Conservation (phyloP, 2,888 invertebrate genomes). For the Furcula furcula region DNA sequence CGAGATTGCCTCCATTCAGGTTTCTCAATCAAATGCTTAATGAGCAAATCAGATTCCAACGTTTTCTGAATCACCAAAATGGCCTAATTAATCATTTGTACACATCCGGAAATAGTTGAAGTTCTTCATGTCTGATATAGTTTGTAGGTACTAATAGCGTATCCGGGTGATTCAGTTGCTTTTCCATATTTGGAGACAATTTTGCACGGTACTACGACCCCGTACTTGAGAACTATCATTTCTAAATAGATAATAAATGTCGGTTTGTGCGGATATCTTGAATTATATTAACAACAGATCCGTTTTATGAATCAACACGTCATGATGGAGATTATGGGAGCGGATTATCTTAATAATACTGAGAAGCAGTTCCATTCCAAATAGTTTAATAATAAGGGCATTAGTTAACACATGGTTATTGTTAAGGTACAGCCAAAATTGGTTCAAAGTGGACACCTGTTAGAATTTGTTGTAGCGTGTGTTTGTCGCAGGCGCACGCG, state of each 20-base stretch:
- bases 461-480: slow-evolving; percentile 60
- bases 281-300: no score
- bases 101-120: slow-evolving; percentile 41
- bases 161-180: slow-evolving; percentile 20
- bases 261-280: no score
- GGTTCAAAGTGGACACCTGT: slow-evolving; percentile 62
- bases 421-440: slow-evolving; percentile 44
- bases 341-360: no score
- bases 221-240: no score
- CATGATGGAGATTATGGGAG: no score
- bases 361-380: no score
- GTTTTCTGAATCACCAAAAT: slow-evolving; percentile 46
- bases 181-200: slow-evolving; percentile 4
- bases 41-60: slow-evolving; percentile 37
- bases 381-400: no score
- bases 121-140: slow-evolving; percentile 39
- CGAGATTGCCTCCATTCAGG: slow-evolving; percentile 41
- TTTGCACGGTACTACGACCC: background rate
- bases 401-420: slow-evolving; percentile 21
- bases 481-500: slow-evolving; percentile 64
- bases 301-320: no score
- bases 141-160: slow-evolving; percentile 27
- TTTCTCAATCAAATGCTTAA: slow-evolving; percentile 47
- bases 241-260: no score
- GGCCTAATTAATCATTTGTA: slow-evolving; percentile 34